Percentiles rank a stretch among this genome's conserved stretches.
phyloP scores from a whole-genome alignment of 2,113 vertebrate species.

The Lathamus discolor region DNA sequence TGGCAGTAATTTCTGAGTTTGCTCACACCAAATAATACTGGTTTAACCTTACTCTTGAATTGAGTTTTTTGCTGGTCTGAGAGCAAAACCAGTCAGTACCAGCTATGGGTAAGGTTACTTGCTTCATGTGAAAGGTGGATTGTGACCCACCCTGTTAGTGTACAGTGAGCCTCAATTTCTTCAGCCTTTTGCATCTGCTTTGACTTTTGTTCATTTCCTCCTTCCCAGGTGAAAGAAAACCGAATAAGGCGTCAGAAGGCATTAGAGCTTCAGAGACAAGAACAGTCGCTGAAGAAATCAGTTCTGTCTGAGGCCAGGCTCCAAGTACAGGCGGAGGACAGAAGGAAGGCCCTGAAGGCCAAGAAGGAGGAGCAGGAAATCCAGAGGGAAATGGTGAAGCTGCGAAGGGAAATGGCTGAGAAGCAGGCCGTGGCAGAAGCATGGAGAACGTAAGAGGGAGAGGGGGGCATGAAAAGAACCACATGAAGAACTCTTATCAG shows the following conservation, averaged over 20 bases:
- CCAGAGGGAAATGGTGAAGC: slow-evolving; percentile 85
- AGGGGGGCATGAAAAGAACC: background rate
- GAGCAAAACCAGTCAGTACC: background rate
- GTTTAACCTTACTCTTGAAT: background rate
- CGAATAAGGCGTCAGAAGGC: slow-evolving; percentile 77
- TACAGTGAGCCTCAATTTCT: background rate
- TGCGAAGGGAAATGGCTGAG: slow-evolving; percentile 85
- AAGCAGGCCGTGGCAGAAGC: slow-evolving; percentile 74
- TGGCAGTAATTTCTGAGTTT: background rate
- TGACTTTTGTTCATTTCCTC: background rate
- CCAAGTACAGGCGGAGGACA: slow-evolving; percentile 75
- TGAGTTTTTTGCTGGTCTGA: background rate
- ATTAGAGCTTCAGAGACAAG: slow-evolving; percentile 72
- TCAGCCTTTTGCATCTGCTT: background rate
- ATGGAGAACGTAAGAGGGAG: slow-evolving; percentile 75
- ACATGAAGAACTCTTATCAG: background rate
- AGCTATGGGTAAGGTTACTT: background rate
- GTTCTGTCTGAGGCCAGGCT: slow-evolving; percentile 76
- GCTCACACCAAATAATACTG: background rate
- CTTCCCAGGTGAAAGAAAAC: slow-evolving; percentile 86
- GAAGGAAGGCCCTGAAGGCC: slow-evolving; percentile 75
- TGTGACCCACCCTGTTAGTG: background rate
- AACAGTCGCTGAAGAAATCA: slow-evolving; percentile 70
- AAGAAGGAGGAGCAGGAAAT: slow-evolving; percentile 82
- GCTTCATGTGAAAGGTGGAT: background rate